These are phyloP conservation scores for Babyrousa celebensis DNA, from an alignment of 2,797 vertebrate species.

Conservation along the genomic window DNA sequence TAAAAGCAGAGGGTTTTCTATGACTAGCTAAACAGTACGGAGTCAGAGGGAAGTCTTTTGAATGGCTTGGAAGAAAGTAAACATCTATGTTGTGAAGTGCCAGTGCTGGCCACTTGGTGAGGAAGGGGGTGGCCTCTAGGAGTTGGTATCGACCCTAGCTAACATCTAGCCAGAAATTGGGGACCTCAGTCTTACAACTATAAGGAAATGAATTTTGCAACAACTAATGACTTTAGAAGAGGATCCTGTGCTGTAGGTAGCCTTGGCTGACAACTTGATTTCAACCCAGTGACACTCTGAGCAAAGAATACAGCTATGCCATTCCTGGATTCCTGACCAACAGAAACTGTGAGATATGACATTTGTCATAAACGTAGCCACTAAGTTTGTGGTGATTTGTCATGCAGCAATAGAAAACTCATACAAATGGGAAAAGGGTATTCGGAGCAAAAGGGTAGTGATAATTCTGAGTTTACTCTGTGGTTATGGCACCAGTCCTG, in stretches of 20 bases:
- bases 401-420: background rate
- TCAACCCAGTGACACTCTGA: background rate
- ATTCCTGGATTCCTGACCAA: background rate
- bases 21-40: background rate
- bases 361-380: background rate
- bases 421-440: background rate
- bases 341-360: background rate
- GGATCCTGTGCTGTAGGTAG: background rate
- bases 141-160: background rate
- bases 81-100: background rate
- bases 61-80: background rate
- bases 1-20: background rate
- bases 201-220: background rate
- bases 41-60: background rate
- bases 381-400: background rate
- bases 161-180: background rate
- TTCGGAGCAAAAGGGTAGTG: background rate
- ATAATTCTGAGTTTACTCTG: background rate
- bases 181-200: background rate
- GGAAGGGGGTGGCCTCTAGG: background rate
- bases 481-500: background rate
- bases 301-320: background rate
- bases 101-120: background rate
- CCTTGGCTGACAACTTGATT: background rate
- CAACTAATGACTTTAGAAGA: background rate